Evolutionary conservation across 1,140 invertebrate species (phyloP), one percentile per base, ranked within the genome.

Genomic region (Scaptomyza hsui): DNA sequence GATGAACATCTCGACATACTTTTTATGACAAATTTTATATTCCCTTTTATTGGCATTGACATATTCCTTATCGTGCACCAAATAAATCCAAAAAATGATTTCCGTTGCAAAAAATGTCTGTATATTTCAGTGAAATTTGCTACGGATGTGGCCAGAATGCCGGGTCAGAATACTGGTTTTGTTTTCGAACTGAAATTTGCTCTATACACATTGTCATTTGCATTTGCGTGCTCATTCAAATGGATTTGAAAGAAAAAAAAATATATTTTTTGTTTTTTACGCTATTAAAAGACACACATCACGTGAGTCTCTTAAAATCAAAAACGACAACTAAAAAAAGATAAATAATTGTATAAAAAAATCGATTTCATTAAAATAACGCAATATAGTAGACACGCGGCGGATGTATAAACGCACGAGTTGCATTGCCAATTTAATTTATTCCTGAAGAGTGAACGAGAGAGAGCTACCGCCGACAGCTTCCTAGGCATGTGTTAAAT

Each of bases 11-110:
- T 69, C 65, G 65, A 48, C 53, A 60, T 42, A 44, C 60, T 64
- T 69, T 76, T 76, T 76, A 74, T 76, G 71, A 59, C 71, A 69
- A 29, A 57, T 76, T 76, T 76, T 76, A 74, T 76, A 76, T 70
- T 52, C 59, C 3, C 60, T 70, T 76, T 76, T 76, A 76, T 76
- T 76, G 71, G 65, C 72, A 60, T 74, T 76, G 71, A 74, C 74
- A 76, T 76, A 70, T 76, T 74, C 32, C 74, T 76, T 74, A 76
- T 70, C 74, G 59, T 15, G 6, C 39, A 47, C 21, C 48, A 53
- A 73, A 69, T 74, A 76, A 76, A 76, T 64, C 56, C 64, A 6
- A 73, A 70, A 76, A 74, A 69, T 60, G 57, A 76, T 76, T 74
- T 76, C 71, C 64, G 59, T 37, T 42, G 49, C 63, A 49, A 45